A percentile compares a stretch with the other conserved stretches of the same genome.
Conservation (phyloP, 1,140 invertebrate genomes). For the Lutraria rhynchaena region DNA sequence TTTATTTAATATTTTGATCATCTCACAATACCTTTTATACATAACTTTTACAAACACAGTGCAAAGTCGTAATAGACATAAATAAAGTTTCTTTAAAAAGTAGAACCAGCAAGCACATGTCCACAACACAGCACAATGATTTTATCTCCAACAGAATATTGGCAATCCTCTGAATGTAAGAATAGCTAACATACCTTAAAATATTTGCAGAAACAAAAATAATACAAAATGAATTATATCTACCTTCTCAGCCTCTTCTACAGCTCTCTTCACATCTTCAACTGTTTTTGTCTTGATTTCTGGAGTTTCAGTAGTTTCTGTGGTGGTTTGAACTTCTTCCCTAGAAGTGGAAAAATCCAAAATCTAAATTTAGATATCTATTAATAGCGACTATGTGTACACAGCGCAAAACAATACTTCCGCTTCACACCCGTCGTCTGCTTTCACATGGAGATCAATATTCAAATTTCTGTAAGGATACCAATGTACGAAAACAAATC, state of each 20-base stretch:
- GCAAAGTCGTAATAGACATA: no score
- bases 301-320: slow-evolving; percentile 43
- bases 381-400: slow-evolving; percentile 7
- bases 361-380: slow-evolving; percentile 23
- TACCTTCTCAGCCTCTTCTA: slow-evolving; percentile 54
- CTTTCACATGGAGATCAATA: slow-evolving; percentile 7
- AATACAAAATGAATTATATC: neutral
- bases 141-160: no score
- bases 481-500: no score
- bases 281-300: slow-evolving; percentile 56
- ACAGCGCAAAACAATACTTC: neutral
- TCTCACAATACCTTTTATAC: no score
- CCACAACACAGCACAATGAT: no score
- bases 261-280: slow-evolving; percentile 56
- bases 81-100: no score
- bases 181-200: no score
- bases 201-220: no score
- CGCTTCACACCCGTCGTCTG: slow-evolving; percentile 35
- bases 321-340: slow-evolving; percentile 54
- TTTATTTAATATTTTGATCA: no score
- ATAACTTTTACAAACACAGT: no score
- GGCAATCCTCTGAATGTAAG: no score
- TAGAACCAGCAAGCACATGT: no score
- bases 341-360: slow-evolving; percentile 34
- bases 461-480: neutral